Conservation (phyloP, 2,797 vertebrate genomes). For the Ctenosaura bakeri region DNA sequence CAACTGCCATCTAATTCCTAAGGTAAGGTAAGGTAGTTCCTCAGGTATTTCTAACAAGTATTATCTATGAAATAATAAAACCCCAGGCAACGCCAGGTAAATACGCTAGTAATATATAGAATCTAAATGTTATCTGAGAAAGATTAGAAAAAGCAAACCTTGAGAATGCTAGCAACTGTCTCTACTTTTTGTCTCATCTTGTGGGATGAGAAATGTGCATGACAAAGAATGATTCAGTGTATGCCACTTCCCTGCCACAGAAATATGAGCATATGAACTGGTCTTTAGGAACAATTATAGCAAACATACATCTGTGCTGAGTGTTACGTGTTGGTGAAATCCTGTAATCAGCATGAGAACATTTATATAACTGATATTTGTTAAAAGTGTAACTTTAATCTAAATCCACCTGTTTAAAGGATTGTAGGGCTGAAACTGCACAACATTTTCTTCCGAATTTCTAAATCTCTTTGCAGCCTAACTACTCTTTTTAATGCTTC, state of each 20-base stretch:
- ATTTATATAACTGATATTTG: background rate
- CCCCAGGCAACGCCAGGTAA: too few relatives aligned
- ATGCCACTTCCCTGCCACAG: background rate
- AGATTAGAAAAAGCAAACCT: background rate
- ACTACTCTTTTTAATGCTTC: background rate
- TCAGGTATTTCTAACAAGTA: too few relatives aligned
- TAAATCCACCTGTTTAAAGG: background rate
- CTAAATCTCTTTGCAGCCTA: background rate
- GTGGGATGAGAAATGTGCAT: too few relatives aligned
- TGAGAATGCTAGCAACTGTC: too few relatives aligned
- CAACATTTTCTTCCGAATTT: background rate
- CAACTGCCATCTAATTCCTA: too few relatives aligned
- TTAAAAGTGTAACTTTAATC: background rate
- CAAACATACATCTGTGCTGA: background rate
- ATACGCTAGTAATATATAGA: too few relatives aligned
- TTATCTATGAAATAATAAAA: too few relatives aligned
- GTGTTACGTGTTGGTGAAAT: background rate
- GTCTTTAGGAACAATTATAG: background rate
- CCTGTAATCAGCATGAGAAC: background rate
- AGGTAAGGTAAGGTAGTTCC: too few relatives aligned
- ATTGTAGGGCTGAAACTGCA: background rate
- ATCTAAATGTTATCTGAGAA: background rate
- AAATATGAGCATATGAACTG: background rate
- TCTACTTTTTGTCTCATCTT: too few relatives aligned
- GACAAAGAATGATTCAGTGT: background rate